Evolutionary conservation across 64 coral and sea anemone genomes (phyloP).

Genomic region (Pachyseris speciosa): DNA sequence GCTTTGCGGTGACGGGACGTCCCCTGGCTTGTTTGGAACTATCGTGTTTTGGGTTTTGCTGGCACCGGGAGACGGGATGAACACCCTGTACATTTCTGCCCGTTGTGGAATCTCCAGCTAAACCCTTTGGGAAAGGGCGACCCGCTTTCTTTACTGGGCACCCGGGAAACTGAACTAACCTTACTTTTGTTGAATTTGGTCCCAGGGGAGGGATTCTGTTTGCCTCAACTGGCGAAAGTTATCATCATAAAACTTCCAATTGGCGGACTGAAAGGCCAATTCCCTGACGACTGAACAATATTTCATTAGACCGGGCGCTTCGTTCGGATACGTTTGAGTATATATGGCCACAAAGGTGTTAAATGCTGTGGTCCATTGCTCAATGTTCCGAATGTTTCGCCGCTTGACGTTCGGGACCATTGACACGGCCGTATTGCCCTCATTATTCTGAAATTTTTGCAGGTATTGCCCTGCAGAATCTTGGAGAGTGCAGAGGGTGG

Average conservation of each 20-base stretch:
- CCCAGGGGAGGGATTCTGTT: neutral
- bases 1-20: no score
- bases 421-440: no score
- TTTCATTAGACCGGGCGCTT: neutral
- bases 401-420: no score
- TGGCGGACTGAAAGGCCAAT: conserved; percentile 7
- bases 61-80: conserved; percentile 1
- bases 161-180: neutral
- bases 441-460: no score
- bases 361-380: no score
- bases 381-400: no score
- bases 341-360: no score
- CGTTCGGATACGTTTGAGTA: no score
- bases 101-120: conserved; percentile 22
- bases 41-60: neutral
- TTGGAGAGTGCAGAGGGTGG: no score
- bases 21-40: no score
- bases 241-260: conserved; percentile 68
- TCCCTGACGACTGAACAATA: conserved; percentile 31
- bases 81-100: neutral
- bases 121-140: neutral
- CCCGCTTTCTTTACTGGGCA: neutral
- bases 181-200: conserved; percentile 36
- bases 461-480: no score
- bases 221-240: conserved; percentile 47